These are phyloP conservation scores for Diarsia rubi DNA, from an alignment of 2,888 invertebrate species.

Conservation along the genomic window DNA sequence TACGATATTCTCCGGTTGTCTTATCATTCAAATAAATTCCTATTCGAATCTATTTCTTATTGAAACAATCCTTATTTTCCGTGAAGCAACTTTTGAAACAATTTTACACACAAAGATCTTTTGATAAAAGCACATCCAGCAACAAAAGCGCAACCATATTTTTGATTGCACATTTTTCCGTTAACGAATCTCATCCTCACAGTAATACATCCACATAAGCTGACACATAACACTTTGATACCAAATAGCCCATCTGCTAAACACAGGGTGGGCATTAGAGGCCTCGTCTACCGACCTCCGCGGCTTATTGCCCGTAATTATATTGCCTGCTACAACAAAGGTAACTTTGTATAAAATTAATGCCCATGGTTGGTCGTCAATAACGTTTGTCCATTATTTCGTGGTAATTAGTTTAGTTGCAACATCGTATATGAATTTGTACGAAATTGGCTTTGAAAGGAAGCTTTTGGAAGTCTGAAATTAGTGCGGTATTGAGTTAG, in stretches of 20 bases:
- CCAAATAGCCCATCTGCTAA: conserved; percentile 48
- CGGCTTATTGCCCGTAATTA: conserved; percentile 81
- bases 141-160: conserved; percentile 4
- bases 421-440: conserved; percentile 32
- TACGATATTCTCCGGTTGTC: background rate
- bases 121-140: conserved; percentile 9
- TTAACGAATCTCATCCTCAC: background rate
- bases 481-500: conserved; percentile 24
- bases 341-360: conserved; percentile 78
- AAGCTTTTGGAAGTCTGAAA: conserved; percentile 29
- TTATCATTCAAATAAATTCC: background rate
- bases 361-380: conserved; percentile 49
- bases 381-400: conserved; percentile 52
- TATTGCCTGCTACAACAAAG: conserved; percentile 80
- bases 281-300: conserved; percentile 69
- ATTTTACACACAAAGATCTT: background rate
- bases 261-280: conserved; percentile 81
- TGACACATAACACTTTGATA: conserved; percentile 26
- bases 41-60: background rate
- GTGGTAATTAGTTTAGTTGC: conserved; percentile 50
- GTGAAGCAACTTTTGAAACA: background rate
- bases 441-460: conserved; percentile 36
- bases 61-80: background rate
- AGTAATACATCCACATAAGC: conserved; percentile 18
- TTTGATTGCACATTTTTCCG: background rate